Percentiles rank a stretch among this genome's conserved stretches.
Conservation (phyloP, 2,888 invertebrate genomes). For the Agrilus mali region DNA sequence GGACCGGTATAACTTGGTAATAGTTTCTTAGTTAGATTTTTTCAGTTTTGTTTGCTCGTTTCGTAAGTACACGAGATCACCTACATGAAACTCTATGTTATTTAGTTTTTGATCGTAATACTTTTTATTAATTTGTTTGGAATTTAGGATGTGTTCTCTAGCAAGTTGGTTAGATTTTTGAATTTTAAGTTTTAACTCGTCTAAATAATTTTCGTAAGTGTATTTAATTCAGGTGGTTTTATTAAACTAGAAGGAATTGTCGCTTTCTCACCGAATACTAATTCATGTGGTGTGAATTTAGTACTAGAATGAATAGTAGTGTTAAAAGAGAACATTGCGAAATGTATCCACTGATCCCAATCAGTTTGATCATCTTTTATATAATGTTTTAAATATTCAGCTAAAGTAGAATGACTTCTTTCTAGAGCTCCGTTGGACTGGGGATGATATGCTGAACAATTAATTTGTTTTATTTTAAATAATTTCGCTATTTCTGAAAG, state of each 20-base stretch:
- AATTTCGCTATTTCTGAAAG: constrained; percentile 19
- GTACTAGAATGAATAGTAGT: constrained; percentile 17
- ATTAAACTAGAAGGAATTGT: constrained; percentile 12
- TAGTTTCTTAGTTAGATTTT: no score
- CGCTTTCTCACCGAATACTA: constrained; percentile 16
- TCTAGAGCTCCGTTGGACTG: constrained; percentile 23
- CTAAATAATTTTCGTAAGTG: constrained; percentile 16
- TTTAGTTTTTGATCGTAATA: no score
- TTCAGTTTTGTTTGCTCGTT: no score
- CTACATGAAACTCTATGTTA: no score
- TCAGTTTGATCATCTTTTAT: constrained; percentile 15
- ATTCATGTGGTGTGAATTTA: constrained; percentile 16
- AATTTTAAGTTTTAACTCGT: constrained; percentile 14
- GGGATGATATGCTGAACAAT: constrained; percentile 21
- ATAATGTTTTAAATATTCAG: constrained; percentile 20
- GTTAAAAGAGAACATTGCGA: constrained; percentile 18
- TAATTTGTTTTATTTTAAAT: constrained; percentile 21
- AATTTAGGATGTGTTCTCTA: constrained; percentile 12
- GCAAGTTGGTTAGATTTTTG: constrained; percentile 15
- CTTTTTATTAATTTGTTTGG: constrained; percentile 14
- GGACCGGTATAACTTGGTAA: no score
- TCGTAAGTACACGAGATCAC: no score
- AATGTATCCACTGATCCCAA: constrained; percentile 8
- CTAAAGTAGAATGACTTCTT: constrained; percentile 19
- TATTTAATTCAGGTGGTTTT: constrained; percentile 16